Conservation (phyloP, 2,113 vertebrate species). For the Nerophis lumbriciformis region DNA sequence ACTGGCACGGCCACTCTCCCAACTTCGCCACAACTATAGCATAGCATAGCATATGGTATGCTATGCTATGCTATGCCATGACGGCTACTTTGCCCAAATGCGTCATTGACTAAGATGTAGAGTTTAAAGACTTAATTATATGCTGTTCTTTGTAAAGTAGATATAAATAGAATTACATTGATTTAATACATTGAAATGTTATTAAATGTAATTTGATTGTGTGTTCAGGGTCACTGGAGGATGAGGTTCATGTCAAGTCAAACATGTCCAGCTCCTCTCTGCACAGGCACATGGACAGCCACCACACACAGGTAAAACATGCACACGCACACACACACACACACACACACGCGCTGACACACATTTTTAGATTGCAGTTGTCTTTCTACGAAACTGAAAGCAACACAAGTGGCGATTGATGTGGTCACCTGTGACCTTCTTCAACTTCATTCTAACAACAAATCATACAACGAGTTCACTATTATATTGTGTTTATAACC, state of each 20-base stretch:
- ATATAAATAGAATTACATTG: background rate
- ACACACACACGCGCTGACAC: background rate
- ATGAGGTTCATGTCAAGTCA: conserved; percentile 79
- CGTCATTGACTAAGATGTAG: too few relatives aligned
- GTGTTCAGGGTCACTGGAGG: conserved; percentile 77
- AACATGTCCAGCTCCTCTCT: conserved; percentile 69
- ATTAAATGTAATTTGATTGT: conserved; percentile 10
- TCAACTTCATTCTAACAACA: too few relatives aligned
- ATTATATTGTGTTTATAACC: too few relatives aligned
- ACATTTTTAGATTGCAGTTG: background rate
- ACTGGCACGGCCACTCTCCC: too few relatives aligned
- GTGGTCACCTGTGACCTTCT: background rate
- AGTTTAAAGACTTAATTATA: too few relatives aligned
- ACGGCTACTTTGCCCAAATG: too few relatives aligned
- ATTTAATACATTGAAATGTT: background rate
- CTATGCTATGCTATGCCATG: too few relatives aligned
- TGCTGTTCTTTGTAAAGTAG: too few relatives aligned
- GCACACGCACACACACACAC: conserved; percentile 21
- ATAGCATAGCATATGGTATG: too few relatives aligned
- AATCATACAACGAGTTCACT: too few relatives aligned
- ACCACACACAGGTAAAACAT: conserved; percentile 83
- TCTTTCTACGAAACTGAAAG: background rate
- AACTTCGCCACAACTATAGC: too few relatives aligned
- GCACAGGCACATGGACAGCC: conserved; percentile 84
- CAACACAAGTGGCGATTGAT: background rate